A percentile compares a stretch with the other conserved stretches of the same genome.
Evolutionary conservation across 2,113 vertebrate genomes (phyloP).

Genomic region (Agelaius phoeniceus): DNA sequence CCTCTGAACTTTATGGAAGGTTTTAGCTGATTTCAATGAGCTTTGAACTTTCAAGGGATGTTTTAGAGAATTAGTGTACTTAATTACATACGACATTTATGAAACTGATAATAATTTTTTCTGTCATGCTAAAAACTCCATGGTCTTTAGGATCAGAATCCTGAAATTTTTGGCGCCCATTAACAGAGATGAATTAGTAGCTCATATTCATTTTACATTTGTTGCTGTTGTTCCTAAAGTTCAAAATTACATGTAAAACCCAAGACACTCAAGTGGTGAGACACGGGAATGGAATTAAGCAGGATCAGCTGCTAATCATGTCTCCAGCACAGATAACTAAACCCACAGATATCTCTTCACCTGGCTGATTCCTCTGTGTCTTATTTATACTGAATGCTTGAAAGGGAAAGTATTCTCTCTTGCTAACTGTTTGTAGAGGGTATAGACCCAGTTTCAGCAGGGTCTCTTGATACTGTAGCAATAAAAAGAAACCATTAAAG

Average conservation of each 20-base stretch:
- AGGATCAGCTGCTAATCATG: not conserved
- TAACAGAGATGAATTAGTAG: not conserved
- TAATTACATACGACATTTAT: not conserved
- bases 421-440: not conserved
- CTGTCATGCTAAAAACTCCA: not conserved
- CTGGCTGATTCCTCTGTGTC: not conserved
- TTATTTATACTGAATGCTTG: not conserved
- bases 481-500: constrained; percentile 39
- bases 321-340: not conserved
- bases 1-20: not conserved
- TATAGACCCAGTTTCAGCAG: not conserved
- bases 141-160: not conserved
- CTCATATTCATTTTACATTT: not conserved
- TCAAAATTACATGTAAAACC: not conserved
- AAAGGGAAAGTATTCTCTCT: not conserved
- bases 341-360: not conserved
- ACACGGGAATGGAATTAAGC: not conserved
- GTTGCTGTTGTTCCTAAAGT: not conserved
- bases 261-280: not conserved
- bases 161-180: not conserved
- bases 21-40: not conserved
- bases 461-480: not conserved
- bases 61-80: not conserved
- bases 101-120: not conserved
- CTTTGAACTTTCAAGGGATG: not conserved